phyloP scores from a whole-genome alignment of 1,140 invertebrate species.

The Sycophila sp. region DNA sequence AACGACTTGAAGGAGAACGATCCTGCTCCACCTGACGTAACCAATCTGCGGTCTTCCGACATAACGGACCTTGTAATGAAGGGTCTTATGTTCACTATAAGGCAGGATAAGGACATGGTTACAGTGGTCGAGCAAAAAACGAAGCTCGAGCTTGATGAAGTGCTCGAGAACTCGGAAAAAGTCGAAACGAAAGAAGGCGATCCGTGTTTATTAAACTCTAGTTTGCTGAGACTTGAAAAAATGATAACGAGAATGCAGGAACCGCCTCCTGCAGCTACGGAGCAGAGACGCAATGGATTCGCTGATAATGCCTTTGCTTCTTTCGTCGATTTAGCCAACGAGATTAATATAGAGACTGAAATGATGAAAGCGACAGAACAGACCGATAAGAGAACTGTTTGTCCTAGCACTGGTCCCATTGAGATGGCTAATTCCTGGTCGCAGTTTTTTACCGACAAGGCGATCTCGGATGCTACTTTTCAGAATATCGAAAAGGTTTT shows the following conservation, averaged over 20 bases:
- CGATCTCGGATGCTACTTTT: neutral
- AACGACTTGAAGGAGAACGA: constrained; percentile 19
- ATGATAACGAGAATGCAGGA: constrained; percentile 60
- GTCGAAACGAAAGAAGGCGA: constrained; percentile 59
- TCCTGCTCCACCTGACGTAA: constrained; percentile 26
- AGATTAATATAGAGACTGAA: neutral
- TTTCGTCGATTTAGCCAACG: constrained; percentile 1
- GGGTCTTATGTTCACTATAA: constrained; percentile 62
- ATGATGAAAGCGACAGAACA: neutral
- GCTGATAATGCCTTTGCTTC: constrained; percentile 14
- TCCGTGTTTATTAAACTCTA: constrained; percentile 59
- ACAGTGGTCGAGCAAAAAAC: constrained; percentile 62
- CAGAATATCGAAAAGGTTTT: constrained; percentile 5
- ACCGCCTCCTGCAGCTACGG: constrained; percentile 25
- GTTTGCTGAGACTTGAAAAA: constrained; percentile 58
- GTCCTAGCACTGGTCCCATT: constrained; percentile 1
- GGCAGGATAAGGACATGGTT: constrained; percentile 57
- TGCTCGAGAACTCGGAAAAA: constrained; percentile 63
- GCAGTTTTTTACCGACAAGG: constrained; percentile 5
- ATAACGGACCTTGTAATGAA: constrained; percentile 64
- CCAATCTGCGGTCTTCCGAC: constrained; percentile 52
- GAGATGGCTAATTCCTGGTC: constrained; percentile 18
- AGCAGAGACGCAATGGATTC: neutral
- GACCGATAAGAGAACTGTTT: neutral
- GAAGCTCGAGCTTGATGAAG: constrained; percentile 60